Evolutionary conservation across 2,113 vertebrate genomes (phyloP).

Genomic region (Edolisoma coerulescens): DNA sequence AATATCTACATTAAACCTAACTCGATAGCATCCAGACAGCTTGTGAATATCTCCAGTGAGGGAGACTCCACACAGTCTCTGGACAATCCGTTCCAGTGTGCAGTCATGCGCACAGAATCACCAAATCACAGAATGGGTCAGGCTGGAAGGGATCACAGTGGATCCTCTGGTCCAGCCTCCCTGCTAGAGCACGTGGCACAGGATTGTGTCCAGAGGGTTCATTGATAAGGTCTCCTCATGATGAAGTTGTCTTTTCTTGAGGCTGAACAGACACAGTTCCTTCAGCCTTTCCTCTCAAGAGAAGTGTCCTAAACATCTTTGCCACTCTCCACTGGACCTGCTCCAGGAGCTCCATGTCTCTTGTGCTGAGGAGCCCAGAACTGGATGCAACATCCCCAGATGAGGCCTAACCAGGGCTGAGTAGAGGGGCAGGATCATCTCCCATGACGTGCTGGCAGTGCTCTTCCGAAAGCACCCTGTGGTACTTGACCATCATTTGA

Average conservation of each 20-base stretch:
- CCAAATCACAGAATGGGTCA: rapidly evolving
- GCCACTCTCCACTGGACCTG: background rate
- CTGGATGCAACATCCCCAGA: no score
- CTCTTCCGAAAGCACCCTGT: background rate
- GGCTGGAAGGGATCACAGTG: background rate
- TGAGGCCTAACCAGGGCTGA: background rate
- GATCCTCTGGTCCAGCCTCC: background rate
- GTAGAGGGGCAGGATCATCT: background rate
- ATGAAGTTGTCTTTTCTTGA: background rate
- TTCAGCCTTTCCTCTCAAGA: background rate
- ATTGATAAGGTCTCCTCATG: background rate
- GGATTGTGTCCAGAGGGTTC: background rate
- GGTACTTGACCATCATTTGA: background rate
- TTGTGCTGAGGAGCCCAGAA: background rate
- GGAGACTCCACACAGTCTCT: background rate
- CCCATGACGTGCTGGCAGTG: background rate
- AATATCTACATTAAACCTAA: background rate
- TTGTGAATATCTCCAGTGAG: background rate
- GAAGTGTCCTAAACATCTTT: background rate
- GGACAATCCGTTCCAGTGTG: background rate
- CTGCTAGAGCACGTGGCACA: background rate
- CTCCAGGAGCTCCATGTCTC: background rate
- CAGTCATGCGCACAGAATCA: background rate
- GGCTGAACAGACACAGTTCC: background rate
- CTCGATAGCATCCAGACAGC: background rate